phyloP scores from a whole-genome alignment of 2,113 vertebrate species.

The Osmerus eperlanus region DNA sequence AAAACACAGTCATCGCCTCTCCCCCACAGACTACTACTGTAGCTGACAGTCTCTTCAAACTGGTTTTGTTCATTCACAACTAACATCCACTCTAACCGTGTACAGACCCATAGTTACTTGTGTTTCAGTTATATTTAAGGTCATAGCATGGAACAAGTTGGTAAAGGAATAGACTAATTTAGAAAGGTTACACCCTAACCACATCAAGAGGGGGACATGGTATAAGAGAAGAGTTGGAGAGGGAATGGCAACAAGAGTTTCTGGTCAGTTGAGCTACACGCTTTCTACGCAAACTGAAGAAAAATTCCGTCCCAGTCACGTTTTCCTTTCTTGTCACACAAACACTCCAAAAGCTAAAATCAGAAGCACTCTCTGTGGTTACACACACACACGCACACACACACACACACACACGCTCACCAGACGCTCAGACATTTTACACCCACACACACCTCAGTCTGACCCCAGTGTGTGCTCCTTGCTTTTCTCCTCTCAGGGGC shows the following conservation, averaged over 20 bases:
- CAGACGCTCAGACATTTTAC: not conserved
- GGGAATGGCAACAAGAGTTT: not conserved
- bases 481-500: conserved; percentile 72
- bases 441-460: not conserved
- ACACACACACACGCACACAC: not conserved
- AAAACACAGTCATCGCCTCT: not conserved
- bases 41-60: too few relatives aligned
- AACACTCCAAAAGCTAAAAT: conserved; percentile 33
- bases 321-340: conserved; percentile 10
- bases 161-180: not conserved
- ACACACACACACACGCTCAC: not conserved
- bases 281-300: conserved; percentile 20
- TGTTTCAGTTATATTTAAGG: too few relatives aligned
- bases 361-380: not conserved
- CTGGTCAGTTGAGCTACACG: conserved; percentile 6
- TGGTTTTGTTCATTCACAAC: too few relatives aligned
- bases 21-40: not conserved
- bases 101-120: too few relatives aligned
- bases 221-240: not conserved
- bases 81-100: too few relatives aligned
- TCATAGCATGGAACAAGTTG: not conserved
- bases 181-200: not conserved
- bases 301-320: conserved; percentile 9
- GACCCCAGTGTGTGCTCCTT: conserved; percentile 11
- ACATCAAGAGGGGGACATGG: not conserved